Conservation (phyloP, 2,888 invertebrate species). For the Synergus gifuensis region DNA sequence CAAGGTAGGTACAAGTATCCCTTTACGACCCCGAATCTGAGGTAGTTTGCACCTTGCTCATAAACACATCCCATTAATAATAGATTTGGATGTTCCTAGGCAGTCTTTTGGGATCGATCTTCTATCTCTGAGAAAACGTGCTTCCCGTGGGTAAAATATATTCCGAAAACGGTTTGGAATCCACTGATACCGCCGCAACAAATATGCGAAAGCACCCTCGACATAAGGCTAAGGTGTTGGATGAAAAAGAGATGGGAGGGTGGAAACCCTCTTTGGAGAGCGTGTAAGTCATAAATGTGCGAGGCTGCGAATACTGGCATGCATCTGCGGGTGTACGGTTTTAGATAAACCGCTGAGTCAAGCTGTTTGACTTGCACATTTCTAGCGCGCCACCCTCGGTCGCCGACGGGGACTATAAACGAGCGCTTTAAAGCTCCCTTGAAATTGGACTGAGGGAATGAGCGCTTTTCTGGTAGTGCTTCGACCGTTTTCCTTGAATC, state of each 20-base stretch:
- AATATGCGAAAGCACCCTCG: constrained; percentile 27
- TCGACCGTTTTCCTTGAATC: constrained; percentile 42
- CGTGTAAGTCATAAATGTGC: constrained; percentile 65
- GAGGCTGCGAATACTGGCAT: constrained; percentile 63
- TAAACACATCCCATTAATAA: background rate
- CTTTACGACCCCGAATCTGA: background rate
- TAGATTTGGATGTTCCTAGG: background rate
- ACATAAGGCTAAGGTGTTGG: constrained; percentile 24
- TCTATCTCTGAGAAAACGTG: background rate
- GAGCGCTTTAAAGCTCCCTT: constrained; percentile 69
- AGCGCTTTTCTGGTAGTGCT: constrained; percentile 61
- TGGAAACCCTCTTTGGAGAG: background rate
- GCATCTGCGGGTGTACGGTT: constrained; percentile 61
- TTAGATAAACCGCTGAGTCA: constrained; percentile 74
- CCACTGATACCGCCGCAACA: constrained; percentile 19
- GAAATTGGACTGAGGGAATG: constrained; percentile 73
- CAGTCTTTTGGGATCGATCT: constrained; percentile 2
- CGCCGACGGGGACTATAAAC: constrained; percentile 69
- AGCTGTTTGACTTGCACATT: constrained; percentile 76
- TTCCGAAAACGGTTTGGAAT: constrained; percentile 8
- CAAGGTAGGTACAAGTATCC: background rate
- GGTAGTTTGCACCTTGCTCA: background rate
- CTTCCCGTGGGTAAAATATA: constrained; percentile 8
- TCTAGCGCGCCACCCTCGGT: constrained; percentile 66
- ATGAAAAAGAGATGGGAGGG: background rate